A percentile compares a stretch with the other conserved stretches of the same genome.
Evolutionary conservation across 1,140 invertebrate species (phyloP).

Genomic region (Drosophila albomicans): DNA sequence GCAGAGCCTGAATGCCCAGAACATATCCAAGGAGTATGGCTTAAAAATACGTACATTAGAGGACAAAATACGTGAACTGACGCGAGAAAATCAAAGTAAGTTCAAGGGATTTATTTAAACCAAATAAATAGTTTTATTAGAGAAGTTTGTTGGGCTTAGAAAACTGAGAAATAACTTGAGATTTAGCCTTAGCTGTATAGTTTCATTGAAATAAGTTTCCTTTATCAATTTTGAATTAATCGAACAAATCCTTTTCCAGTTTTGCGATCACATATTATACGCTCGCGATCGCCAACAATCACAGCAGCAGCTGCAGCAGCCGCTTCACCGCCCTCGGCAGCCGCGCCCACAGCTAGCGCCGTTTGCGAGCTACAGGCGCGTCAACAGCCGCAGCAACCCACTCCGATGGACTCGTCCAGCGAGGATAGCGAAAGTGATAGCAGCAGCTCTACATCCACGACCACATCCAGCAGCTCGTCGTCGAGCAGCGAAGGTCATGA

Average conservation of each 20-base stretch:
- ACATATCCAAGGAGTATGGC: conserved; percentile 70
- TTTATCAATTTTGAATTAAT: too few relatives aligned
- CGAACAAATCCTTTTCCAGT: conserved; percentile 41
- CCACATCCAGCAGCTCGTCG: conserved; percentile 72
- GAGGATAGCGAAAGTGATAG: conserved; percentile 84
- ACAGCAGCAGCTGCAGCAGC: conserved; percentile 67
- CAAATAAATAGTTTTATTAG: too few relatives aligned
- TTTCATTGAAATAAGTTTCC: too few relatives aligned
- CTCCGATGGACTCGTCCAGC: conserved; percentile 80
- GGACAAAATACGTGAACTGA: conserved; percentile 73
- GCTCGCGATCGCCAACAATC: conserved; percentile 58
- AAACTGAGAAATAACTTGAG: too few relatives aligned
- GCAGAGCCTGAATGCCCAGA: conserved; percentile 61
- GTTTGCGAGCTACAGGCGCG: conserved; percentile 66
- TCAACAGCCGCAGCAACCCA: conserved; percentile 69
- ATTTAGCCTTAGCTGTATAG: too few relatives aligned
- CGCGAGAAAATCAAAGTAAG: conserved; percentile 77
- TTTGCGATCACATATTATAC: conserved; percentile 74
- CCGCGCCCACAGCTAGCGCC: conserved; percentile 71
- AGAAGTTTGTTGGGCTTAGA: too few relatives aligned
- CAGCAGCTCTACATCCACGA: conserved; percentile 75
- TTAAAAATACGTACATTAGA: conserved; percentile 69
- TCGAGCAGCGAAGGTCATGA: conserved; percentile 67
- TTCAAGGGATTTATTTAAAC: neutral
- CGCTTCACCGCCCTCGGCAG: conserved; percentile 75